Conservation (phyloP, 2,797 vertebrate species). For the Natrix natrix region DNA sequence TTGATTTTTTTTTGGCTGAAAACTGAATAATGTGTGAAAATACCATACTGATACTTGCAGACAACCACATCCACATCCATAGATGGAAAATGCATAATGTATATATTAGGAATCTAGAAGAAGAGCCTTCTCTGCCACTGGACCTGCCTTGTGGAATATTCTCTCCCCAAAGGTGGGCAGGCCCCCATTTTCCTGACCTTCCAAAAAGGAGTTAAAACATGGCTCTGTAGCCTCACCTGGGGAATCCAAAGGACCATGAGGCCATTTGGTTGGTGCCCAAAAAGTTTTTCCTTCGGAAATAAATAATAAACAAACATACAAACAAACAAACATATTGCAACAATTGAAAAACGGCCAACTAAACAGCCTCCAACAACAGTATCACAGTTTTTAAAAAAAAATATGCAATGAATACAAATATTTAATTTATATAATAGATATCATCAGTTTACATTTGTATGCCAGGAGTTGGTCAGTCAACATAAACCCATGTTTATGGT, state of each 20-base stretch:
- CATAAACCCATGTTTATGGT: not conserved
- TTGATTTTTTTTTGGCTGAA: not conserved
- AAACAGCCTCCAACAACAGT: not conserved
- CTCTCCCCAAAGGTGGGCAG: not conserved
- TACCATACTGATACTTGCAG: not conserved
- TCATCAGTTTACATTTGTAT: not conserved
- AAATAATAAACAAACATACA: no score
- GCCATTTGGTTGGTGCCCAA: no score
- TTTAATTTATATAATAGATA: not conserved
- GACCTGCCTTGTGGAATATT: not conserved
- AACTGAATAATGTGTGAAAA: not conserved
- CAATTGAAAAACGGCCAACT: not conserved
- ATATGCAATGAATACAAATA: not conserved
- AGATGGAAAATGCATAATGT: not conserved
- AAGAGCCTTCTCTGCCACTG: not conserved
- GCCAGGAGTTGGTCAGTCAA: not conserved
- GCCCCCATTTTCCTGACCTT: not conserved
- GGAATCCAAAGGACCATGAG: no score
- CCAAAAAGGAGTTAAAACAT: not conserved
- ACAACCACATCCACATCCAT: not conserved
- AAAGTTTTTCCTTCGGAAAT: no score
- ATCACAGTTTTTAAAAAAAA: not conserved
- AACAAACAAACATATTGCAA: not conserved
- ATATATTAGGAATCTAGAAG: not conserved
- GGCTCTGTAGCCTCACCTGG: no score